phyloP scores from a whole-genome alignment of 37 sponge, comb jelly and placozoan genomes.

The Halisarca cf. caerulea region DNA sequence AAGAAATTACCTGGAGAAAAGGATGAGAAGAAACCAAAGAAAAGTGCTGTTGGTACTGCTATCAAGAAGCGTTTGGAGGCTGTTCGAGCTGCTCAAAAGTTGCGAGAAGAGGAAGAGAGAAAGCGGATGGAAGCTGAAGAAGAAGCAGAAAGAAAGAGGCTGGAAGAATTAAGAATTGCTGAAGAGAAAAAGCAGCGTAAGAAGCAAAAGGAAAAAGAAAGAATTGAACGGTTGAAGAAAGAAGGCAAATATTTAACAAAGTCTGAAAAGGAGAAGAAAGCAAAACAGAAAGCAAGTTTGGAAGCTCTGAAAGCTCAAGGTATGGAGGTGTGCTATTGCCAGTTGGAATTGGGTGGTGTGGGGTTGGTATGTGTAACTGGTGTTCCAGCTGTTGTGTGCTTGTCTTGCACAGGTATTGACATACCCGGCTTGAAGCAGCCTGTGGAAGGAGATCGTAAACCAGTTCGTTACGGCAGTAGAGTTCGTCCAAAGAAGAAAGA shows the following conservation, averaged over 20 bases:
- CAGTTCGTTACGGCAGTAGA: slow-evolving; percentile 62
- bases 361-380: background rate
- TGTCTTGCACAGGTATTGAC: slow-evolving; percentile 28
- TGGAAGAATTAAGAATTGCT: slow-evolving; percentile 68
- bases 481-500: slow-evolving; percentile 41
- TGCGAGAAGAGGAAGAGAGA: slow-evolving; percentile 71
- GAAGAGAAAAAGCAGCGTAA: slow-evolving; percentile 70
- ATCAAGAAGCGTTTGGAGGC: slow-evolving; percentile 74
- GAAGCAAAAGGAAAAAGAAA: slow-evolving; percentile 85
- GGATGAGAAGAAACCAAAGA: slow-evolving; percentile 26
- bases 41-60: slow-evolving; percentile 33
- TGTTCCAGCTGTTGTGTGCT: background rate
- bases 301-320: slow-evolving; percentile 78
- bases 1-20: slow-evolving; percentile 62
- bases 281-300: slow-evolving; percentile 48
- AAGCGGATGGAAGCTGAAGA: slow-evolving; percentile 64
- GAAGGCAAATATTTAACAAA: slow-evolving; percentile 92
- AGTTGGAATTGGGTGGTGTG: background rate
- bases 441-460: slow-evolving; percentile 43
- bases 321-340: background rate
- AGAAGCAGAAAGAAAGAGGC: slow-evolving; percentile 58
- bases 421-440: slow-evolving; percentile 24
- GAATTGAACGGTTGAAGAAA: slow-evolving; percentile 66
- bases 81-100: slow-evolving; percentile 54
- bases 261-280: slow-evolving; percentile 73